Evolutionary conservation across 1,140 invertebrate species (phyloP).

Genomic region (Neodiprion lecontei): DNA sequence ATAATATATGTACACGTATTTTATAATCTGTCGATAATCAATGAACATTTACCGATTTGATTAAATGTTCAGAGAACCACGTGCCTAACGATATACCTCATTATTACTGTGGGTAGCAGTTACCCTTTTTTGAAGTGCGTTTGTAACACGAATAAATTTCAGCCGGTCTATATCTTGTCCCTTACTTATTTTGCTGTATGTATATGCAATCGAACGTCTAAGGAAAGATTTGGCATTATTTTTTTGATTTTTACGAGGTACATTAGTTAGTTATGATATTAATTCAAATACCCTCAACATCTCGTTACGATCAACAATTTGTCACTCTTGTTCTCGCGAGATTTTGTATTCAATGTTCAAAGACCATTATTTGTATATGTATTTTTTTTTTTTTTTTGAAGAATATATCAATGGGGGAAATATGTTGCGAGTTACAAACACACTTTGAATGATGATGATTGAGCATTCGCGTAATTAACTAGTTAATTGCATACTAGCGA

Average conservation of each 20-base stretch:
- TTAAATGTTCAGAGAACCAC: slow-evolving; percentile 35
- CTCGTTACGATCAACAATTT: neutral
- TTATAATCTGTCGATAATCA: slow-evolving; percentile 34
- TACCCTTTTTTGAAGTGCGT: slow-evolving; percentile 43
- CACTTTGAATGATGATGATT: neutral
- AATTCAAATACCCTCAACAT: too few species aligned
- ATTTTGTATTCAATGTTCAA: neutral
- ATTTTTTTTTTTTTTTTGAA: neutral
- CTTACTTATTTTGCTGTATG: neutral
- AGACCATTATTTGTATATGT: neutral
- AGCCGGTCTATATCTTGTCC: neutral
- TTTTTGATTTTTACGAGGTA: too few species aligned
- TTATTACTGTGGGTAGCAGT: slow-evolving; percentile 43
- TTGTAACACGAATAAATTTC: slow-evolving; percentile 29
- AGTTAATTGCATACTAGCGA: slow-evolving; percentile 43
- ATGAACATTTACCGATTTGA: slow-evolving; percentile 36
- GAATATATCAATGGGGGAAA: neutral
- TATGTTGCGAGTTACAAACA: neutral
- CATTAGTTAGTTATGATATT: too few species aligned
- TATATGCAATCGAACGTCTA: too few species aligned
- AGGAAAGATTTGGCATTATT: too few species aligned
- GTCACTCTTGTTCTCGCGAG: neutral
- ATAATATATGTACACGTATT: slow-evolving; percentile 25
- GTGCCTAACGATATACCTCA: slow-evolving; percentile 60
- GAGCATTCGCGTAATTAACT: slow-evolving; percentile 46